phyloP scores from a whole-genome alignment of 2,797 vertebrate species.

The Lophius americanus region DNA sequence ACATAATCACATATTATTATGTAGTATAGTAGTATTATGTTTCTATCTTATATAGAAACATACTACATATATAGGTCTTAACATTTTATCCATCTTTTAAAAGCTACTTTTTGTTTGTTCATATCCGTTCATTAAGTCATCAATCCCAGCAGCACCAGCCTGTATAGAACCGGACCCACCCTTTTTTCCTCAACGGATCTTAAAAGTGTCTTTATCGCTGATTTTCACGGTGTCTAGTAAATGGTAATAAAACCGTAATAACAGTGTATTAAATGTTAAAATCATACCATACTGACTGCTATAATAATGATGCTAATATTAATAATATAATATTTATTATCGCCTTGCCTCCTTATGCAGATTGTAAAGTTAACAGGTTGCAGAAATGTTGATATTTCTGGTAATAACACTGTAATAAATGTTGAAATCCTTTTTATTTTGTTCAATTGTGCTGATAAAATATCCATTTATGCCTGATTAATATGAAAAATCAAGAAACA shows the following conservation, averaged over 20 bases:
- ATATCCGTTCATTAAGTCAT: conserved; percentile 1
- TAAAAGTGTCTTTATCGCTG: no score
- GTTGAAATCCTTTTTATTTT: not conserved
- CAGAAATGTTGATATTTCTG: no score
- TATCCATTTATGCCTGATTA: not conserved
- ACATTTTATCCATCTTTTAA: conserved; percentile 3
- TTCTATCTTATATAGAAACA: no score
- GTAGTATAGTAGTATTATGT: no score
- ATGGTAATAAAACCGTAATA: no score
- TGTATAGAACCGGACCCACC: conserved; percentile 17
- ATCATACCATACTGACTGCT: no score
- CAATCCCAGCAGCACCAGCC: conserved; percentile 4
- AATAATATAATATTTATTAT: no score
- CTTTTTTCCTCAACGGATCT: not conserved
- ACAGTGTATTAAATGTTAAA: no score
- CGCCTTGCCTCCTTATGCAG: no score
- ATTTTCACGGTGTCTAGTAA: no score
- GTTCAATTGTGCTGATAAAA: not conserved
- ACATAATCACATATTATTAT: not conserved
- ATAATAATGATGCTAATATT: no score
- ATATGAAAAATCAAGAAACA: not conserved
- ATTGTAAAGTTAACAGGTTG: no score
- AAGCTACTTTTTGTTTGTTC: not conserved
- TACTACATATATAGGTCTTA: not conserved
- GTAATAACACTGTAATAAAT: not conserved